Percentiles rank a stretch among this genome's conserved stretches.
Evolutionary conservation across 2,113 vertebrate genomes (phyloP).

Genomic region (Phaethon lepturus): DNA sequence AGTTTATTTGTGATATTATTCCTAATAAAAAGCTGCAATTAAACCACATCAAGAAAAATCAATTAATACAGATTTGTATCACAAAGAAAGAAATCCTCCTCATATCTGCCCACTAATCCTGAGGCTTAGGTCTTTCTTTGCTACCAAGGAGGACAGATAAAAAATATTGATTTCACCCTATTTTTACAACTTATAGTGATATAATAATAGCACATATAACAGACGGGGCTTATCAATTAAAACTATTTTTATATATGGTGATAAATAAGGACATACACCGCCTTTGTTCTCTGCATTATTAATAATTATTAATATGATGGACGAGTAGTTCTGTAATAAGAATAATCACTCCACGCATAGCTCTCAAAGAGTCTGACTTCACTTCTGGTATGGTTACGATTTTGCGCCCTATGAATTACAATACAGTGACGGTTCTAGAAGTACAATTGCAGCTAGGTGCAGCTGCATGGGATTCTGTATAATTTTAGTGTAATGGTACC

Average conservation of each 20-base stretch:
- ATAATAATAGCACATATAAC: constrained; percentile 32
- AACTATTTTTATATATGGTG: constrained; percentile 26
- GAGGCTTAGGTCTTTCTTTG: constrained; percentile 54
- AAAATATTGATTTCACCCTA: constrained; percentile 70
- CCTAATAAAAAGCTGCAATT: constrained; percentile 71
- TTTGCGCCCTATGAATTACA: neutral
- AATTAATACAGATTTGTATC: constrained; percentile 76
- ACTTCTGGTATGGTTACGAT: neutral
- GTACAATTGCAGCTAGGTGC: neutral
- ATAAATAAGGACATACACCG: neutral
- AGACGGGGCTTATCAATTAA: constrained; percentile 64
- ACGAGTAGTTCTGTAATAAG: neutral
- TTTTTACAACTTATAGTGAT: constrained; percentile 59
- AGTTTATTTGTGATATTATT: constrained; percentile 70
- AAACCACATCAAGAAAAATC: constrained; percentile 75
- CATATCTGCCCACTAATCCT: constrained; percentile 60
- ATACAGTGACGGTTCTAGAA: neutral
- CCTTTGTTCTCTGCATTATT: constrained; percentile 7
- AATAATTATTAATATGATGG: constrained; percentile 13
- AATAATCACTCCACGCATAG: neutral
- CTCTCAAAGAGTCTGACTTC: neutral
- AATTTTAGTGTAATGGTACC: neutral
- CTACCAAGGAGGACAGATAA: constrained; percentile 46
- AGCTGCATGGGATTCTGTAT: neutral
- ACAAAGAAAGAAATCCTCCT: constrained; percentile 74